Evolutionary conservation across 2,797 vertebrate genomes (phyloP).

Genomic region (Iguana delicatissima): DNA sequence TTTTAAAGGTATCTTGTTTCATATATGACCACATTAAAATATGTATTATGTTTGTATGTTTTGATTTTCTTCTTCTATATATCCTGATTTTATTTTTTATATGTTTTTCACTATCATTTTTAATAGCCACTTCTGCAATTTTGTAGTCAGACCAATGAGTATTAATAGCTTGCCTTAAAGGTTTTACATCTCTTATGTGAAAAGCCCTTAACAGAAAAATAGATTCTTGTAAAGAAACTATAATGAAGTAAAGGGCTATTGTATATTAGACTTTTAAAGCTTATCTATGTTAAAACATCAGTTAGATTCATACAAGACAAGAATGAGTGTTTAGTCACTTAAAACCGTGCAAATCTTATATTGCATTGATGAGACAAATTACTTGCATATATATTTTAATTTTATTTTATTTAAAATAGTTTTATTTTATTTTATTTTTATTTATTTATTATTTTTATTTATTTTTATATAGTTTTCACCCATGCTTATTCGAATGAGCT

Average conservation of each 20-base stretch:
- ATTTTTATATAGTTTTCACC: not conserved
- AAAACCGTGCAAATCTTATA: not conserved
- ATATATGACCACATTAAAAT: not conserved
- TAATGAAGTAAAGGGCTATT: slow-evolving; percentile 2
- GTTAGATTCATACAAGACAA: not conserved
- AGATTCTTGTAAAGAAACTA: not conserved
- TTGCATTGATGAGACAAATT: not conserved
- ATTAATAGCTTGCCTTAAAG: not conserved
- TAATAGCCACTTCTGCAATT: not conserved
- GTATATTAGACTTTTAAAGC: not conserved
- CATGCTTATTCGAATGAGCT: not conserved
- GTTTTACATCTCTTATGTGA: slow-evolving; percentile 10
- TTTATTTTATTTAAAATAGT: too few relatives aligned
- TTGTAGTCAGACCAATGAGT: not conserved
- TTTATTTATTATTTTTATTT: too few relatives aligned
- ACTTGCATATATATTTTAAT: too few relatives aligned
- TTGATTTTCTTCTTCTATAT: not conserved
- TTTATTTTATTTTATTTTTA: too few relatives aligned
- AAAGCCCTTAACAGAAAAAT: not conserved
- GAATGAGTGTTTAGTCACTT: not conserved
- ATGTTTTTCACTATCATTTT: not conserved
- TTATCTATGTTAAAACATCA: not conserved
- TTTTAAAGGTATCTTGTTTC: not conserved
- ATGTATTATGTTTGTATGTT: not conserved
- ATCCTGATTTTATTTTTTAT: not conserved